These are phyloP conservation scores for Nectonema munidae DNA, from an alignment of 2,888 invertebrate species.

Conservation along the genomic window DNA sequence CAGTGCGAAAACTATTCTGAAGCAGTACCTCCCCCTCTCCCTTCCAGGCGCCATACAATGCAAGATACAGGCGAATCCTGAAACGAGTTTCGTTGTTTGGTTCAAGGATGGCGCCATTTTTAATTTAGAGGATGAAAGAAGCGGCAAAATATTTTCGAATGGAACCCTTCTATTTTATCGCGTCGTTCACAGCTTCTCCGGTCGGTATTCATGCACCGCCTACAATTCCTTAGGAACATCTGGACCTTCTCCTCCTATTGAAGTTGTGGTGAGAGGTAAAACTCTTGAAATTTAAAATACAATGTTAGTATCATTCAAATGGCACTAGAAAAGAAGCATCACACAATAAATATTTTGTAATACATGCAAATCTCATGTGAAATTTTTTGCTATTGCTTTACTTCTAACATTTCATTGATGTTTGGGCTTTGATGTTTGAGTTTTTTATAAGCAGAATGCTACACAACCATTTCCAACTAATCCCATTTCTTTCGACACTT, in stretches of 20 bases:
- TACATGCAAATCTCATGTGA: too few species aligned
- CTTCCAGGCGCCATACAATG: slow-evolving; percentile 10
- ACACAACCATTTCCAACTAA: too few species aligned
- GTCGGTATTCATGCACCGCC: slow-evolving; percentile 11
- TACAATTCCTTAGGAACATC: slow-evolving; percentile 12
- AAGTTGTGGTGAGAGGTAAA: slow-evolving; percentile 13
- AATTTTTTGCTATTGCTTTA: too few species aligned
- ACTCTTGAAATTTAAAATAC: not conserved
- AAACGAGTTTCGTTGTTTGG: slow-evolving; percentile 14
- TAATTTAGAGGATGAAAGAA: not conserved
- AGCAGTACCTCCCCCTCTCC: slow-evolving; percentile 9
- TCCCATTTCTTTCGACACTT: too few species aligned
- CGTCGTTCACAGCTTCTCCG: not conserved
- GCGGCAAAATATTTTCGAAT: not conserved
- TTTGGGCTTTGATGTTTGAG: too few species aligned
- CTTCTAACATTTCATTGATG: too few species aligned
- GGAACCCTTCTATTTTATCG: not conserved
- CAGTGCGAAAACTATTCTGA: not conserved
- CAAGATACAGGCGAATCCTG: slow-evolving; percentile 9
- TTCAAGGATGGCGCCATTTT: slow-evolving; percentile 11
- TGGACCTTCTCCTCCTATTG: slow-evolving; percentile 7
- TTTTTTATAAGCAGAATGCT: too few species aligned
- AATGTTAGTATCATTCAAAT: too few species aligned
- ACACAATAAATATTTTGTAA: too few species aligned
- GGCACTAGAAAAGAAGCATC: too few species aligned